Percentiles rank a stretch among this genome's conserved stretches.
These are phyloP conservation scores for Aporophyla nigra DNA, from an alignment of 2,888 invertebrate species.

Conservation along the genomic window DNA sequence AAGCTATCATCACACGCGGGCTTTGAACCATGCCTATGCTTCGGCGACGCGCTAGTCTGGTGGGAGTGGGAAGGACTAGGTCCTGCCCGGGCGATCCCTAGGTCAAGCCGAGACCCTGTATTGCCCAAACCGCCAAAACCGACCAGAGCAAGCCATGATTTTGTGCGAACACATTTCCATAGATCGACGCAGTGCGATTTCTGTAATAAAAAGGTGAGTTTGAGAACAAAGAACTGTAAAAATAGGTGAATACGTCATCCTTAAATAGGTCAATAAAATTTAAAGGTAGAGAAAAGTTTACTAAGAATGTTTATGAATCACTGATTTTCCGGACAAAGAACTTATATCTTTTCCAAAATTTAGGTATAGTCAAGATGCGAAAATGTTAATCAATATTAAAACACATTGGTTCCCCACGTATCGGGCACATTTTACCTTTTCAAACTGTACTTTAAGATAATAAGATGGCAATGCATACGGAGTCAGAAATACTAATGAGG, in stretches of 20 bases:
- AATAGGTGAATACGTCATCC: conserved; percentile 5
- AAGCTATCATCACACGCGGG: conserved; percentile 94
- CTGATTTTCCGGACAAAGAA: too few species aligned
- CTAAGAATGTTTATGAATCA: too few species aligned
- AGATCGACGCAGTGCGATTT: conserved; percentile 97
- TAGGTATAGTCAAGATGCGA: too few species aligned
- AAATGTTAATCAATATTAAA: too few species aligned
- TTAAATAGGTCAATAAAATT: conserved; percentile 4
- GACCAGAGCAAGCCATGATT: conserved; percentile 92
- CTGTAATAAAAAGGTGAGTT: conserved; percentile 96
- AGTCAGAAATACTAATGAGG: too few species aligned
- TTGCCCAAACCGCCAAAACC: conserved; percentile 78
- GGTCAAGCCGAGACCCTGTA: conserved; percentile 77
- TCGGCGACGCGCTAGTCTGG: conserved; percentile 96
- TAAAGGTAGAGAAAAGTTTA: too few species aligned
- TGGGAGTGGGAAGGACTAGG: conserved; percentile 93
- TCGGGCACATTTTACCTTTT: too few species aligned
- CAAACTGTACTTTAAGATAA: too few species aligned
- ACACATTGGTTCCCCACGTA: too few species aligned
- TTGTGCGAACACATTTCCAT: conserved; percentile 96
- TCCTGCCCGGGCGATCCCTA: conserved; percentile 77
- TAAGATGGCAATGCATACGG: too few species aligned
- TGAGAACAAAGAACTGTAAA: not conserved
- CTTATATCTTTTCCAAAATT: too few species aligned
- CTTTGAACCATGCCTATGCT: conserved; percentile 97